A percentile compares a stretch with the other conserved stretches of the same genome.
phyloP scores from a whole-genome alignment of 2,888 invertebrate species.

The Pseudococcus viburni region DNA sequence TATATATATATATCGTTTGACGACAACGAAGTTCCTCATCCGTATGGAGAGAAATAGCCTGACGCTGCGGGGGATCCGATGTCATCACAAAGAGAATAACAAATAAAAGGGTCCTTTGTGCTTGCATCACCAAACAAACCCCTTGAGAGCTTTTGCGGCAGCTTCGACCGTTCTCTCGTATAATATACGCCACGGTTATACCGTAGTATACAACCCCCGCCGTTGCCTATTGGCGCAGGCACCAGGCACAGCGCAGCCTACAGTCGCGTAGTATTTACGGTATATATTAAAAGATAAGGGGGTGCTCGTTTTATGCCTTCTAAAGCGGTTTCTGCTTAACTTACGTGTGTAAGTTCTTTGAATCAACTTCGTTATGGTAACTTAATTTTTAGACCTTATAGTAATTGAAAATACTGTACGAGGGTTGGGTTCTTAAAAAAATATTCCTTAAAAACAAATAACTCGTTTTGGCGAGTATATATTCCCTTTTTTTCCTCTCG shows the following conservation, averaged over 20 bases:
- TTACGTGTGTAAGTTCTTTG: constrained; percentile 61
- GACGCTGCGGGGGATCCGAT: constrained; percentile 66
- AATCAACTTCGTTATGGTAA: constrained; percentile 64
- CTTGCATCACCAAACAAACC: constrained; percentile 64
- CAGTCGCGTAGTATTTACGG: constrained; percentile 39
- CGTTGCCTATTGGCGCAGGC: not conserved
- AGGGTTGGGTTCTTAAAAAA: constrained; percentile 10
- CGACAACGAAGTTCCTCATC: constrained; percentile 60
- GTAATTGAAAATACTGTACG: constrained; percentile 24
- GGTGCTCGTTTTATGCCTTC: constrained; percentile 57
- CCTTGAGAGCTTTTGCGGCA: constrained; percentile 67
- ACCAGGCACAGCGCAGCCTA: not conserved
- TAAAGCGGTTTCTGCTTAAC: constrained; percentile 59
- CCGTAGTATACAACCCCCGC: not conserved
- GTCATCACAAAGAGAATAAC: constrained; percentile 66
- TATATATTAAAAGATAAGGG: constrained; percentile 64
- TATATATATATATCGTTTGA: constrained; percentile 15
- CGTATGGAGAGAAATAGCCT: constrained; percentile 56
- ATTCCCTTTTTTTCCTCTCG: not conserved
- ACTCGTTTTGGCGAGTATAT: not conserved
- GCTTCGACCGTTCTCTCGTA: constrained; percentile 63
- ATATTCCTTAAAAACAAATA: constrained; percentile 24
- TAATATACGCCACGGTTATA: constrained; percentile 25
- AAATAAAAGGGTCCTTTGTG: constrained; percentile 63
- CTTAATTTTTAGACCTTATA: constrained; percentile 59